Evolutionary conservation across 2,797 vertebrate genomes (phyloP), one percentile per base, ranked within the genome.

Genomic region (Sebastes baramenuke): DNA sequence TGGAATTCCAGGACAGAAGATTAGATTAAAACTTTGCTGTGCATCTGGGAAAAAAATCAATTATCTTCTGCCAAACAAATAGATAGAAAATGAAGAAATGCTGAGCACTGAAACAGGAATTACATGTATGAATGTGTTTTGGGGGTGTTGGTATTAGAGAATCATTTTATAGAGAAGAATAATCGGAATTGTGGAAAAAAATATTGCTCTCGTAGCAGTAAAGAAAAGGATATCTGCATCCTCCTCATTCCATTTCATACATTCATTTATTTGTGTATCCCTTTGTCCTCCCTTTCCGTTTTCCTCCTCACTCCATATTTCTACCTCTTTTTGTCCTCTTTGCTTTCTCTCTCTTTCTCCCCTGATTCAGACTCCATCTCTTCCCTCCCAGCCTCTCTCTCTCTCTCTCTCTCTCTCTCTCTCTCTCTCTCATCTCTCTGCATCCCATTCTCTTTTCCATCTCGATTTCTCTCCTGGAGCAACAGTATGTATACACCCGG

Each of bases 401-500:
- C 69, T 60, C 56, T 58, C 38, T 69, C 71, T 75, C 73, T 81
- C 29, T 29, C 29, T 29, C 29, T 29, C 29, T 29, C 29, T 29
- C 29, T 27, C 86, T 60, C 58, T 29, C 58, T 60, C 58, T 32
- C 24, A 75, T 84, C 70, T 82, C 69, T 75, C 80, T 56, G 77
- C 81, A 89, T 93, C 77, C 75, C 70, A 72, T 92, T 87, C 76
- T 88, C 67, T 72, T 85, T 58, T 85, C 79, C 71, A 71, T 84
- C 75, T 88, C 76, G n/a, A 75, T 72, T 64, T 64, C 71, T 83
- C 83, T 93, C 88, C 88, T 54, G 87, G 83, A 90, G 87, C 92
- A 91, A 88, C 82, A 89, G 87, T 89, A 89, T 94, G 92, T 95
- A 82, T 95, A 95, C 91, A 93, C 78, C 77, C 80, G 42, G 94